Conservation (phyloP, 2,113 vertebrate species). For the Mesoclemmys tuberculata region DNA sequence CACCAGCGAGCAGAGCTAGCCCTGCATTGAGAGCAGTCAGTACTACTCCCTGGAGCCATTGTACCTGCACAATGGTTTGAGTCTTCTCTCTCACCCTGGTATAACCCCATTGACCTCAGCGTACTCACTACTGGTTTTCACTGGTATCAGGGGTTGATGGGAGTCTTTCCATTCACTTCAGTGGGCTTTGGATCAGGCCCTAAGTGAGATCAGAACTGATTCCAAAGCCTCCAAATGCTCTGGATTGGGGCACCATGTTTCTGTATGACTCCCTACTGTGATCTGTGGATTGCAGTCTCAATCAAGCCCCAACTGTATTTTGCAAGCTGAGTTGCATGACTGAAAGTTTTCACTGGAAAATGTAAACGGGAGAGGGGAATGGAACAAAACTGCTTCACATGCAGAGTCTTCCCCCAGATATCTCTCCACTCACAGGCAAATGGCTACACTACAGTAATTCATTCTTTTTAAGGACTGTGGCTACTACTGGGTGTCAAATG, state of each 20-base stretch:
- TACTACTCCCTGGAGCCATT: rapidly evolving
- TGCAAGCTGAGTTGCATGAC: not conserved
- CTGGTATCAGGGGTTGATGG: not conserved
- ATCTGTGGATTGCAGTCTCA: not conserved
- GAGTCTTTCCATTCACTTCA: not conserved
- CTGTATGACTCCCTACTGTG: not conserved
- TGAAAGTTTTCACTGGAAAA: not conserved
- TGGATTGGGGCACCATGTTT: not conserved
- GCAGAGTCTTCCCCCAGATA: not conserved
- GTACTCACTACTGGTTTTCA: not conserved
- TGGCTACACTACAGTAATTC: not conserved
- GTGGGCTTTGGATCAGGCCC: too few species aligned
- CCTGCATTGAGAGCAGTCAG: not conserved
- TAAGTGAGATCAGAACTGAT: not conserved
- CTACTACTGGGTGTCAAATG: not conserved
- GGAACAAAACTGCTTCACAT: not conserved
- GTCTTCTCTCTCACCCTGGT: not conserved
- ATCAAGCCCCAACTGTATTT: not conserved
- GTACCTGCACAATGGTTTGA: not conserved
- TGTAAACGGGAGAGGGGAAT: not conserved
- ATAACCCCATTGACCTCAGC: not conserved
- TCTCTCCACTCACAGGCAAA: not conserved
- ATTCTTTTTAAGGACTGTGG: not conserved
- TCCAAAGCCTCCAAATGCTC: not conserved
- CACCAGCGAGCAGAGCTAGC: not conserved